These are phyloP conservation scores for Serrognathus titanus DNA, from an alignment of 2,888 invertebrate genomes.

Conservation along the genomic window DNA sequence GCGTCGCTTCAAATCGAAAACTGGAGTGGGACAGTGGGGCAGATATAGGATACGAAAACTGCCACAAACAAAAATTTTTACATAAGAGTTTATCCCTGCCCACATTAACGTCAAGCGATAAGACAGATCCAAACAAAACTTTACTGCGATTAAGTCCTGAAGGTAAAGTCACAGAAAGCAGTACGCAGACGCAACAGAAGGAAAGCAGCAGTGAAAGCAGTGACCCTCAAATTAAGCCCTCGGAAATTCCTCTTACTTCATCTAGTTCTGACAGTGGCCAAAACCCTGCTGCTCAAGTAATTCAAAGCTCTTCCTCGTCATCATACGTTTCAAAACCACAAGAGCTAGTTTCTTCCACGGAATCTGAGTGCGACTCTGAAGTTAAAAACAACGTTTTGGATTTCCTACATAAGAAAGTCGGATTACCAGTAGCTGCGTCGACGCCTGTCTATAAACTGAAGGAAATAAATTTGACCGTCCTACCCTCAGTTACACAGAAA, in stretches of 20 bases:
- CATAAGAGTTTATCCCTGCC: constrained; percentile 44
- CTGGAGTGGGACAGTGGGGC: constrained; percentile 87
- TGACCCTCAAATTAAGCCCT: background rate
- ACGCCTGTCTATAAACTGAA: constrained; percentile 19
- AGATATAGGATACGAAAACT: constrained; percentile 70
- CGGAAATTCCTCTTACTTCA: background rate
- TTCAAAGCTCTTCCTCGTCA: constrained; percentile 14
- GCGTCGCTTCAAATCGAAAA: constrained; percentile 68
- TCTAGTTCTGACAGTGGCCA: constrained; percentile 2
- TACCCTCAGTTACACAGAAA: too few species aligned
- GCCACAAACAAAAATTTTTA: constrained; percentile 40
- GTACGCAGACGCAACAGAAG: background rate
- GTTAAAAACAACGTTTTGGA: constrained; percentile 6
- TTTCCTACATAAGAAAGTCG: constrained; percentile 20
- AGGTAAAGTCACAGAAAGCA: constrained; percentile 8
- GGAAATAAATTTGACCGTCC: too few species aligned
- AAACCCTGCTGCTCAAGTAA: constrained; percentile 3
- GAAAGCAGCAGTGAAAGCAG: too few species aligned
- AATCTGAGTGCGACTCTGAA: constrained; percentile 10
- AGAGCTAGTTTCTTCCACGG: background rate
- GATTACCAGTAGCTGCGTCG: constrained; percentile 28
- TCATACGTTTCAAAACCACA: constrained; percentile 4
- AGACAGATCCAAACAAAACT: constrained; percentile 13
- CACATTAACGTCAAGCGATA: constrained; percentile 19
- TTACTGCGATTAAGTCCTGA: constrained; percentile 15